Evolutionary conservation across 2,113 vertebrate species (phyloP).

Genomic region (Stomatorhinus ivindoensis): DNA sequence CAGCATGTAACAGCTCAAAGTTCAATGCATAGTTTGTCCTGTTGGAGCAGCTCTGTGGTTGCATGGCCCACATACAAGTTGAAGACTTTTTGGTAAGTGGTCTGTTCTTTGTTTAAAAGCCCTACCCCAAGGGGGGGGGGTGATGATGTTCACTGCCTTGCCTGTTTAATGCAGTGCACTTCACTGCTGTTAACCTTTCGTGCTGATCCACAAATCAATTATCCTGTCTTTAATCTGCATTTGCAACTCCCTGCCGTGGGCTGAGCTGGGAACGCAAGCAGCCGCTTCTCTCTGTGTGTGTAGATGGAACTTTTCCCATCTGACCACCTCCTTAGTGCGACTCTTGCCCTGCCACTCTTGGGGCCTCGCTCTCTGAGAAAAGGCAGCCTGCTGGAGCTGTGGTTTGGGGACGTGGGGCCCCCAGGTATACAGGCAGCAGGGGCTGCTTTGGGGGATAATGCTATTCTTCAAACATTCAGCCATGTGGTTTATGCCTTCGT

Average conservation of each 20-base stretch:
- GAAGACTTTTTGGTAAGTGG: not conserved
- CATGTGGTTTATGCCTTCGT: not conserved
- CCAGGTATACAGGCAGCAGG: not conserved
- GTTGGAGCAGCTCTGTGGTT: not conserved
- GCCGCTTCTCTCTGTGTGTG: not conserved
- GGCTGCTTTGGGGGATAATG: not conserved
- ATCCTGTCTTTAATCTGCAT: not conserved
- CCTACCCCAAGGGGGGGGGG: not conserved
- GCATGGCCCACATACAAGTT: not conserved
- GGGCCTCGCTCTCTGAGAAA: not conserved
- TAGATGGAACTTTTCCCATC: not conserved
- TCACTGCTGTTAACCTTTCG: conserved; percentile 1
- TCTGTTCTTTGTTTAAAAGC: not conserved
- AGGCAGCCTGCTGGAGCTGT: not conserved
- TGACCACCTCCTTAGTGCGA: not conserved
- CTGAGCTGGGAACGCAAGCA: too few relatives aligned
- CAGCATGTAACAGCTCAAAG: not conserved
- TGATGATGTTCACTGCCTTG: not conserved
- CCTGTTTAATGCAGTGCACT: not conserved
- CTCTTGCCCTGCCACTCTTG: not conserved
- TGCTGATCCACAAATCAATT: conserved; percentile 12
- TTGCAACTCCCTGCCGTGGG: not conserved
- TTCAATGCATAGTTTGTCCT: not conserved
- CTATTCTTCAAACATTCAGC: conserved; percentile 9
- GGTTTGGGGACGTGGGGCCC: not conserved